Base-by-base conservation (phyloP, 53 echinoderm and acorn worm species). In the Mesocentrotus franciscanus region DNA sequence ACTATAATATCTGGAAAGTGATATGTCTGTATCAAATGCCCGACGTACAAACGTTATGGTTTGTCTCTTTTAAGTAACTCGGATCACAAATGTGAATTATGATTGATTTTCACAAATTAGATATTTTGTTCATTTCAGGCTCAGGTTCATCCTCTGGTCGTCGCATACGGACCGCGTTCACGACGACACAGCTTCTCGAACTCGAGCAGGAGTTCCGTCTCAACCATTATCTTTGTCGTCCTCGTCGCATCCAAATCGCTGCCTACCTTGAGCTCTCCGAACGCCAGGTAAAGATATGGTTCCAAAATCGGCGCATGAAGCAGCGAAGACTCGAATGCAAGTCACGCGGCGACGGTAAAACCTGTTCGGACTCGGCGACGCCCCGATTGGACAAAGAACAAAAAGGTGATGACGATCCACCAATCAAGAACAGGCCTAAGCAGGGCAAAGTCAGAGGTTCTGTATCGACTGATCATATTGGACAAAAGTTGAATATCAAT, bases 231-330 rank as follows among this genome's bases (percentile, higher is more conserved):
- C 95, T 98, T 57, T 97, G 97, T 90, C 95, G 98, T 15, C 98
- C 98, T 36, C 97, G 98, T 56, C 94, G 98, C 59, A 98, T 98
- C 95, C 97, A 98, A 90, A 98, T 98, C 72, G 98, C 98, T 29
- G 96, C 96, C 15, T 85, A 96, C 64, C 96, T 98, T 33, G 98
- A 98, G 66, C 96, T 97, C 4, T 96, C 97, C 16, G 98, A 98
- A 93, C 95, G 98, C 72, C 68, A 87, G 87, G 99, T 99, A 32
- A 99, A 99, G 95, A 99, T 99, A 49, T 99, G 99, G 99, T 99
- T 99, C 92, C 99, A 99, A 83, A 99, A 99, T 76, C 96, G 99
- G 62, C 90, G 99, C 58, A 99, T 99, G 99, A 99, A 99, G 93
- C 97, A 98, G 96, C 97, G 97, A 96, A 95, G 98, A 66, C 89